Evolutionary conservation across 2,888 invertebrate species (phyloP).

Genomic region (Shargacucullia verbasci): DNA sequence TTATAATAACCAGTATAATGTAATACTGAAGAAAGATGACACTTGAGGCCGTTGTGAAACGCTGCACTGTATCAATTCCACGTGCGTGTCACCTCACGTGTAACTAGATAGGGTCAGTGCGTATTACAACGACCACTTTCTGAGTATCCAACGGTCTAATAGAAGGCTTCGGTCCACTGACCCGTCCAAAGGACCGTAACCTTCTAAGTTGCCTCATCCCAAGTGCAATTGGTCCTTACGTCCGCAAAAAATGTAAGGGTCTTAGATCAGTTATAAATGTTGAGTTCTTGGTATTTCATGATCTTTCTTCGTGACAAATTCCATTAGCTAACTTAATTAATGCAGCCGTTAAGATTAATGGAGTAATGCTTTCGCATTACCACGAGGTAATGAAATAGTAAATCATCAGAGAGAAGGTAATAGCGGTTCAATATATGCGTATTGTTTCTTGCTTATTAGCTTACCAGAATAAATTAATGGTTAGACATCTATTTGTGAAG

Average conservation of each 20-base stretch:
- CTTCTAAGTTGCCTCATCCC: background rate
- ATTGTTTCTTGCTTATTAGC: too few species aligned
- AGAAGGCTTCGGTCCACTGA: conserved; percentile 1
- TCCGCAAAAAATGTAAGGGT: too few species aligned
- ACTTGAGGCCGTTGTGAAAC: conserved; percentile 52
- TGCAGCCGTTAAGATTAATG: conserved; percentile 16
- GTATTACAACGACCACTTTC: conserved; percentile 35
- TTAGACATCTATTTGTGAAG: too few species aligned
- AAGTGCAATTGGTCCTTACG: conserved; percentile 2
- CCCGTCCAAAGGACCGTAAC: too few species aligned
- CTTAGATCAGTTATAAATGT: background rate
- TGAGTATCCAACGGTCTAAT: background rate
- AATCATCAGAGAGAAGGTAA: background rate
- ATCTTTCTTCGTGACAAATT: conserved; percentile 3
- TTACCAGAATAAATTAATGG: too few species aligned
- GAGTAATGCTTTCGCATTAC: conserved; percentile 8
- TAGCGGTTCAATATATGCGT: background rate
- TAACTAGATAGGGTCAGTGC: conserved; percentile 41
- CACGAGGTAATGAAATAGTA: background rate
- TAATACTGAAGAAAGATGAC: conserved; percentile 55
- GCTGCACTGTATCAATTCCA: conserved; percentile 50
- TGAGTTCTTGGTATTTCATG: background rate
- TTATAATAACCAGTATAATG: conserved; percentile 25
- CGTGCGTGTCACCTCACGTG: conserved; percentile 46
- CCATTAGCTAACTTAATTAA: conserved; percentile 16